Conservation (phyloP, 2,797 vertebrate species). For the Amphiprion clarkii region DNA sequence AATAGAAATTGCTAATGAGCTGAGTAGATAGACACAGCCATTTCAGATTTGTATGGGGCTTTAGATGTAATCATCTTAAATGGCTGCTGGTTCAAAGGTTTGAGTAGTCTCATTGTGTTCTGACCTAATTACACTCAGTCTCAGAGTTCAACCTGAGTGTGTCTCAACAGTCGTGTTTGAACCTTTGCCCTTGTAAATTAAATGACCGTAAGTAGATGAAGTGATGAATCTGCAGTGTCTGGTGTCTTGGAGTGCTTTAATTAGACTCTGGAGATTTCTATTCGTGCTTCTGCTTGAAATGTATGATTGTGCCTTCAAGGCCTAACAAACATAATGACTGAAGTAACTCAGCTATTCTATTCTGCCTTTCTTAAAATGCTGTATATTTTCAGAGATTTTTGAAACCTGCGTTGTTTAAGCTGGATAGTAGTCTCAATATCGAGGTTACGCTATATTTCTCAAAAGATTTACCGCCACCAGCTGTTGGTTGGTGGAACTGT, state of each 20-base stretch:
- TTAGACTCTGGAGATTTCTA: not conserved
- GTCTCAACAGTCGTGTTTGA: constrained; percentile 62
- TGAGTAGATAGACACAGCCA: constrained; percentile 51
- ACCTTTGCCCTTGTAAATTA: constrained; percentile 58
- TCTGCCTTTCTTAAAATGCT: not conserved
- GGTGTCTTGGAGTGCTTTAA: not conserved
- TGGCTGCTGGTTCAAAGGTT: constrained; percentile 68
- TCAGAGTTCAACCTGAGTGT: constrained; percentile 45
- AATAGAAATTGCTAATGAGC: constrained; percentile 49
- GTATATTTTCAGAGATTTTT: not conserved
- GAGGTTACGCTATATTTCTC: not conserved
- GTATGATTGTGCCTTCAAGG: not conserved
- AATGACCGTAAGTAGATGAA: constrained; percentile 29
- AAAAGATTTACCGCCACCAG: constrained; percentile 7
- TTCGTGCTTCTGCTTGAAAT: not conserved
- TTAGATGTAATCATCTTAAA: constrained; percentile 80
- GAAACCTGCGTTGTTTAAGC: not conserved
- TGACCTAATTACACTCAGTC: constrained; percentile 74
- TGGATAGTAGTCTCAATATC: not conserved
- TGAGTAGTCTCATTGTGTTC: constrained; percentile 76
- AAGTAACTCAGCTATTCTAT: too few species aligned
- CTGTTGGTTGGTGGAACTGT: constrained; percentile 7
- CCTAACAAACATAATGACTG: not conserved
- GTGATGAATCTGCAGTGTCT: constrained; percentile 18
- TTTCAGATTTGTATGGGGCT: constrained; percentile 61